Evolutionary conservation across 2,797 vertebrate species (phyloP), one percentile per base, ranked within the genome.

Genomic region (Coregonus ussuriensis): DNA sequence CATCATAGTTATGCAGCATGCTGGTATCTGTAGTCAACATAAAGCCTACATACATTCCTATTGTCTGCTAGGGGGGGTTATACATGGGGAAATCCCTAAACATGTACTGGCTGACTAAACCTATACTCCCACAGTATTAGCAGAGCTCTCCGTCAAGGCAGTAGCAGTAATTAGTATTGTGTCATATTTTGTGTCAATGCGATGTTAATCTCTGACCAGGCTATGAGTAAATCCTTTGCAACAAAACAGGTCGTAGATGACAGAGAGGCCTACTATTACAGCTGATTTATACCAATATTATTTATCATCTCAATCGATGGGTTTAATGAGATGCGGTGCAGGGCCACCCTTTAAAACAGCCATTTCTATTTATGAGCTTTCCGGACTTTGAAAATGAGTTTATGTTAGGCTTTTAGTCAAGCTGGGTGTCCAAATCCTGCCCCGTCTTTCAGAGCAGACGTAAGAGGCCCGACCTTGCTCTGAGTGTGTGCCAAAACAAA

Each of bases 351-450:
- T 71, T 72, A 6, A 33, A 68, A 21, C 16, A 67, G 37, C 31
- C 41, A 53, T 35, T 47, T 51, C 15, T 13, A 31, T 71, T 31
- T 29, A 71, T 62, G 67, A 41, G 67, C 31, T 77, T 75, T 59
- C 29, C 21, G 59, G 56, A 25, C 65, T 54, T 74, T 51, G 1
- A 25, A 75, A 69, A 53, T 13, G 54, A 70, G 37, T 62, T 72
- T 25, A 25, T 35, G 62, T 69, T 71, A 5, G 56, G 68, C 56
- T 69, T 77, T 77, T 63, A 72, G 54, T 79, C 63, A 62, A n/a
- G 29, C n/a, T 68, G 62, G 73, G 69, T 25, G n/a, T 78, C 77
- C 78, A 37, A 56, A 47, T 47, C 3, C 37, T 4, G 25, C 29
- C 59, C 74, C 65, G 21, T 78, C 31, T 72, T 65, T 52, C 29